Base-by-base conservation (phyloP, 2,888 invertebrate genomes). In the Thelaira solivaga region DNA sequence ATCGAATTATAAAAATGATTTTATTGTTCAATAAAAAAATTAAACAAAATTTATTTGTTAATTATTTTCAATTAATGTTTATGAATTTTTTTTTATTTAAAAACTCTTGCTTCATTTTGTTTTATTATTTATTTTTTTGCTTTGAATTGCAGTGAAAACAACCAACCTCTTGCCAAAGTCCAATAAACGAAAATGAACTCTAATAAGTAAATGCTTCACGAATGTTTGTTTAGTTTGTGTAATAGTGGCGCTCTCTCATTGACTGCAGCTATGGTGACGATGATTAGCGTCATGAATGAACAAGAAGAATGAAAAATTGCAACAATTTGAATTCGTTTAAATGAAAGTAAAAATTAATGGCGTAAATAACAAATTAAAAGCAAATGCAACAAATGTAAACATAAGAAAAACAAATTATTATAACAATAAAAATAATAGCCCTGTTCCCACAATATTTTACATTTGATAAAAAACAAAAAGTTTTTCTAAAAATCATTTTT, bases 151-250 rank as follows among this genome's bases (percentile, higher is more conserved):
- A 11, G 5, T 20, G 34, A 43, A 61, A 13, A n/a, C 5, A 36
- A 20, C 6, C 26, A 43, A 74, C 41, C 47, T 72, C 61, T 16
- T 55, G 57, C 45, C 73, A 78, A 78, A 78, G 78, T 78, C 78
- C 73, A 78, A 78, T 69, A 69, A 64, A 73, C 73, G 29, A 51
- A 73, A 68, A 77, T 73, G 62, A 78, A 78, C 73, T 78, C 53
- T 61, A 45, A 39, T 49, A 61, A 65, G 55, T 43, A 59, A 49
- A 31, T 62, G 24, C 20, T 20, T 51, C 41, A 51, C 22, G 11
- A 51, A n/a, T 22, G n/a, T 13, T 67, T 67, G 22, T 57, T 71
- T 76, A 26, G 26, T 69, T 57, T 41, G 13, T 24, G 13, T 55
- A 53, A 16, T 24, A 65, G 47, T 41, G n/a, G 26, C 47, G n/a